phyloP scores from a whole-genome alignment of 1,140 invertebrate genomes.

The Spodoptera litura region DNA sequence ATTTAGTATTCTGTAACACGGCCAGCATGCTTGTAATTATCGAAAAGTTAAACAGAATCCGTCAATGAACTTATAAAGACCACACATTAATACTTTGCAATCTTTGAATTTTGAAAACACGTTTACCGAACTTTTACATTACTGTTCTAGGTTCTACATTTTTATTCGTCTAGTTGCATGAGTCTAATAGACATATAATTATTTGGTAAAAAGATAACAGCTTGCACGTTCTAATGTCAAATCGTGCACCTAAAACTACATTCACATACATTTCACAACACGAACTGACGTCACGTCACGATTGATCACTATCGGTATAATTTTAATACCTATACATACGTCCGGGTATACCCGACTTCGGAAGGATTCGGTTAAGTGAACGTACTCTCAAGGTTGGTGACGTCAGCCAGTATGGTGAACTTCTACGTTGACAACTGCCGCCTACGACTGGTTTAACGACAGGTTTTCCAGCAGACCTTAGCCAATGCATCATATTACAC shows the following conservation, averaged over 20 bases:
- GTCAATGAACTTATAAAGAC: too few relatives aligned
- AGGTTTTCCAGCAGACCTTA: constrained; percentile 41
- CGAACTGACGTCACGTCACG: constrained; percentile 19
- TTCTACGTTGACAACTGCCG: constrained; percentile 2
- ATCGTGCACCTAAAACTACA: constrained; percentile 26
- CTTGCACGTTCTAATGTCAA: constrained; percentile 22
- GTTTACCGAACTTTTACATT: neutral
- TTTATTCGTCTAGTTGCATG: neutral
- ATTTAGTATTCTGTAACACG: neutral
- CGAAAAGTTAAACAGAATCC: too few relatives aligned
- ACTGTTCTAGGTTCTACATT: neutral
- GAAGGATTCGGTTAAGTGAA: constrained; percentile 47
- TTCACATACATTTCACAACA: constrained; percentile 43
- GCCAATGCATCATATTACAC: constrained; percentile 61
- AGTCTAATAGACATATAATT: neutral
- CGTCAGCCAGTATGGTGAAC: constrained; percentile 33
- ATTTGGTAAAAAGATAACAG: constrained; percentile 17
- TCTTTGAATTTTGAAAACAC: too few relatives aligned
- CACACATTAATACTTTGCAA: too few relatives aligned
- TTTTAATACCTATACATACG: constrained; percentile 3
- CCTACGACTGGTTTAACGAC: constrained; percentile 12
- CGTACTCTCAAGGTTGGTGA: constrained; percentile 50
- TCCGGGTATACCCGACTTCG: constrained; percentile 30
- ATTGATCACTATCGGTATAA: constrained; percentile 34
- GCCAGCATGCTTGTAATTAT: too few relatives aligned